These are phyloP conservation scores for Pardalotus punctatus DNA, from an alignment of 2,113 vertebrate species.

Conservation along the genomic window DNA sequence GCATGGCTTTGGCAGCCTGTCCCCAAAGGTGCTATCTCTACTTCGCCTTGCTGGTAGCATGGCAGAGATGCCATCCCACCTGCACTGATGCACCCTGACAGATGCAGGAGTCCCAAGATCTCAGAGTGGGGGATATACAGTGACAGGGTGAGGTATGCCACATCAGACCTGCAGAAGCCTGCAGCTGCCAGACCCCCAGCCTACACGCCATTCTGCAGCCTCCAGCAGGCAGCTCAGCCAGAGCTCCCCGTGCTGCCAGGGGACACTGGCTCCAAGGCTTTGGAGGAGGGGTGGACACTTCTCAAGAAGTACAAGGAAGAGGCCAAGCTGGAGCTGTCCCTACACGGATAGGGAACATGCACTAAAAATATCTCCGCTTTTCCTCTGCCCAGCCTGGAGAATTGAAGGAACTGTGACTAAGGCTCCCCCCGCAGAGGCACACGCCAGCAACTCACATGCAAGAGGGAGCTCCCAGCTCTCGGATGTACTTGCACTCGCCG, in stretches of 20 bases:
- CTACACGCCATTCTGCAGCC: not conserved
- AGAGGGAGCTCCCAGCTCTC: slow-evolving; percentile 76
- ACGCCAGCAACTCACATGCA: slow-evolving; percentile 85
- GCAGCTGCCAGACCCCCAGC: not conserved
- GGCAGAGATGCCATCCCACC: not conserved
- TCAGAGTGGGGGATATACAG: rapidly evolving
- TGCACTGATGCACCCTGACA: not conserved
- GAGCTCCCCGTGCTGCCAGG: rapidly evolving
- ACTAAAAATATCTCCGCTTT: slow-evolving; percentile 73
- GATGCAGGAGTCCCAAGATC: rapidly evolving
- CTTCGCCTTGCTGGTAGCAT: not conserved
- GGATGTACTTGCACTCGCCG: slow-evolving; percentile 89
- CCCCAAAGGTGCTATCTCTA: not conserved
- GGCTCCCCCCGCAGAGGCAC: not conserved
- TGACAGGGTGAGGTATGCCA: not conserved
- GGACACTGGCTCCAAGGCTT: not conserved
- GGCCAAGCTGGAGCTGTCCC: not conserved
- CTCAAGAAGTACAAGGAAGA: not conserved
- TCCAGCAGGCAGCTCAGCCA: not conserved
- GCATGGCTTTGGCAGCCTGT: not conserved
- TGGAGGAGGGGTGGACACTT: not conserved
- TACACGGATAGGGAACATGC: rapidly evolving
- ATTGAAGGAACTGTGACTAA: slow-evolving; percentile 62
- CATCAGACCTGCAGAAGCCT: not conserved
- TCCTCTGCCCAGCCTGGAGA: slow-evolving; percentile 35